Evolutionary conservation across 2,113 vertebrate species (phyloP), one percentile per base, ranked within the genome.

Genomic region (Rhinopomastus cyanomelas): DNA sequence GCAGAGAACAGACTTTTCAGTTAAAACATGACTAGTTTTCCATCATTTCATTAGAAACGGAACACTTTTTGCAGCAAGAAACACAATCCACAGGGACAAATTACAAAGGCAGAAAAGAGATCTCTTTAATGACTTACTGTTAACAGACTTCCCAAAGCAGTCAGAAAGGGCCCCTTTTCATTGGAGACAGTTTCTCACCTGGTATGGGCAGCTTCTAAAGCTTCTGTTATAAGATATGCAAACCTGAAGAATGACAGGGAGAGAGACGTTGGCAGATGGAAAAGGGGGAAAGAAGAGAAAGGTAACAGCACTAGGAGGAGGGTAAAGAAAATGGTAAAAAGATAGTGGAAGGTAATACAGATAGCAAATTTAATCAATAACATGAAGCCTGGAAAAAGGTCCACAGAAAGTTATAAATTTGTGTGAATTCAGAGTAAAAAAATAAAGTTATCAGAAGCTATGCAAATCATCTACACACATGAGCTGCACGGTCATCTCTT

Each of bases 71-170:
- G 74, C 80, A 59, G 79, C 67, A 87, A 92, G 96, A 96, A 96
- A 97, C 36, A 92, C 79, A 95, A 97, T 96, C 90, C 94, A 84
- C 34, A 16, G 83, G 89, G 76, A 87, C 92, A 94, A 96, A 96
- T 96, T 95, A 96, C 96, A 95, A 97, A 97, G 90, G 94, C 82
- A 87, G 95, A 91, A 95, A 96, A 95, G 82, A 88, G 92, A 95
- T 78, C 95, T 90, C 95, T 97, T 95, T 95, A 97, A 97, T 97
- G 96, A 96, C 92, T 96, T 97, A 46, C 94, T 97, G 96, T 96
- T 97, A 97, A 97, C 96, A 97, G 96, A 96, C 92, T 96, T 96
- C 81, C 78, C 86, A 92, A 94, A 93, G 91, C 88, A 93, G 68
- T 75, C 85, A 94, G 78, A 95, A 94, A 95, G 93, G 66, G 94